These are phyloP conservation scores for Altica lythri DNA, from an alignment of 2,888 invertebrate species.

Conservation along the genomic window DNA sequence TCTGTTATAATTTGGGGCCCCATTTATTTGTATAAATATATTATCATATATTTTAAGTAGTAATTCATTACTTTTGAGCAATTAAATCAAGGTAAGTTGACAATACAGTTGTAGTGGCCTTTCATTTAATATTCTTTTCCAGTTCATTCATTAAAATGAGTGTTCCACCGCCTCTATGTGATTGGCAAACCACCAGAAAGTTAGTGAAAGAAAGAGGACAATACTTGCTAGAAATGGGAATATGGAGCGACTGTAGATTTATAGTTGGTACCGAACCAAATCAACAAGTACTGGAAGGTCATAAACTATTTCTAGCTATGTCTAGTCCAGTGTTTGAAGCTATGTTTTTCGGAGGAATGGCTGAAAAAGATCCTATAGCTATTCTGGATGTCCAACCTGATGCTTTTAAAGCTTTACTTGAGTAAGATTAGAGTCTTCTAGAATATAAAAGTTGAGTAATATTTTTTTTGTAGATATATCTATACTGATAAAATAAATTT, in stretches of 20 bases:
- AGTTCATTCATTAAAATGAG: constrained; percentile 25
- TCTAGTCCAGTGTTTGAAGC: constrained; percentile 87
- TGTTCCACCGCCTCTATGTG: constrained; percentile 58
- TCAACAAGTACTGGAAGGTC: constrained; percentile 74
- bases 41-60: no score
- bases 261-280: constrained; percentile 79
- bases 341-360: constrained; percentile 85
- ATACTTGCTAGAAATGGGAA: constrained; percentile 75
- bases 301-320: constrained; percentile 83
- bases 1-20: no score
- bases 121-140: constrained; percentile 2
- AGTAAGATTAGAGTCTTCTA: constrained; percentile 58
- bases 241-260: constrained; percentile 85
- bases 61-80: no score
- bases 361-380: constrained; percentile 76
- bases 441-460: neutral
- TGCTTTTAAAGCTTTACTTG: constrained; percentile 79
- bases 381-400: constrained; percentile 86
- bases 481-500: constrained; percentile 82
- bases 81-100: constrained; percentile 1
- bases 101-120: neutral
- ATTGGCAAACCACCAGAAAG: constrained; percentile 78
- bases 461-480: constrained; percentile 65
- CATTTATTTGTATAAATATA: no score
- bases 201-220: constrained; percentile 74